Percentiles rank a stretch among this genome's conserved stretches.
Evolutionary conservation across 2,113 vertebrate genomes (phyloP).

Genomic region (Rhegmatorhina hoffmannsi): DNA sequence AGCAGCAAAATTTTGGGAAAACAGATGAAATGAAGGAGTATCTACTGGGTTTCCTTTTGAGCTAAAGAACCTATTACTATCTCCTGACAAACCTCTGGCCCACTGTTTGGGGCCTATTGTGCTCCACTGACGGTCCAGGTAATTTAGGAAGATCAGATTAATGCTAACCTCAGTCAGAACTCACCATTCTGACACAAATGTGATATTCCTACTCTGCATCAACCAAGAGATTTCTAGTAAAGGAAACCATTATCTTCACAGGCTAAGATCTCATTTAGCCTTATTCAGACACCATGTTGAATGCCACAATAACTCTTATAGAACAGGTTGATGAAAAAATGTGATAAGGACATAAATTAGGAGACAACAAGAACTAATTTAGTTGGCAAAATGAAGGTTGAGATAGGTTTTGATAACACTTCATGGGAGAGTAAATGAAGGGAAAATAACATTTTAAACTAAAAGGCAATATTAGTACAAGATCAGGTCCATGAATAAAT

Average conservation of each 20-base stretch:
- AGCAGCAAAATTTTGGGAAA: background rate
- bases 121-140: background rate
- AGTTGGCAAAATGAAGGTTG: background rate
- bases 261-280: background rate
- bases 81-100: background rate
- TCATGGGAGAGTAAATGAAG: background rate
- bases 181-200: background rate
- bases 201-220: background rate
- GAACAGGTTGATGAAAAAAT: background rate
- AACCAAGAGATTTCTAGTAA: background rate
- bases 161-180: background rate
- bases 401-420: background rate
- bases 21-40: background rate
- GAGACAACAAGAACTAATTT: background rate
- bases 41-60: background rate
- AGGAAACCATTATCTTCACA: background rate
- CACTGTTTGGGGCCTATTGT: background rate
- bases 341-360: background rate
- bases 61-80: background rate
- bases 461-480: background rate
- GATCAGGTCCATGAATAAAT: background rate
- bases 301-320: background rate
- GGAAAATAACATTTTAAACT: background rate
- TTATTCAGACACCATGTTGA: background rate
- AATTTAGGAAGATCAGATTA: background rate